phyloP scores from a whole-genome alignment of 2,113 vertebrate genomes.

The Dolichallabes microphthalmus region DNA sequence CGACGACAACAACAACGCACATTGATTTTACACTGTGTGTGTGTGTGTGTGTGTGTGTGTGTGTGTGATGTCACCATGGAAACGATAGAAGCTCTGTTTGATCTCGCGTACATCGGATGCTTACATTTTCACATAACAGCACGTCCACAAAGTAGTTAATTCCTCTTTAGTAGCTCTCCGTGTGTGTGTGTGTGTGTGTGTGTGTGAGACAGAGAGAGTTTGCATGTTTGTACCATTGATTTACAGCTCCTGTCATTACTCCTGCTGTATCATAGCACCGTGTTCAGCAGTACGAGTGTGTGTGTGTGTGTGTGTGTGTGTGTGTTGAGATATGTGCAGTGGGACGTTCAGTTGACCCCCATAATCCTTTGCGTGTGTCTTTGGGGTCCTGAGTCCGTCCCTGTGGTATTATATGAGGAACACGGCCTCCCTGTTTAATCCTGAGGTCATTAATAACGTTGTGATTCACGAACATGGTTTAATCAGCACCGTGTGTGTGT shows the following conservation, averaged over 20 bases:
- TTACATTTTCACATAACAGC: too few relatives aligned
- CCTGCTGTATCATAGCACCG: conserved; percentile 68
- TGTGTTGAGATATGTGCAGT: not conserved
- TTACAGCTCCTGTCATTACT: conserved; percentile 62
- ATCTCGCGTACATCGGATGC: too few relatives aligned
- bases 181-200: conserved; percentile 23
- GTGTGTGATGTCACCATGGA: not conserved
- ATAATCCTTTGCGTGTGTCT: conserved; percentile 51
- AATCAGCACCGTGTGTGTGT: not conserved
- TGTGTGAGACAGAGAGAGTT: not conserved
- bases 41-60: conserved; percentile 24
- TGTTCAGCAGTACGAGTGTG: not conserved
- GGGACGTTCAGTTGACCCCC: conserved; percentile 59
- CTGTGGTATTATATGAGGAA: conserved; percentile 11
- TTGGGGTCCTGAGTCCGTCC: conserved; percentile 39
- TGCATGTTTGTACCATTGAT: conserved; percentile 60
- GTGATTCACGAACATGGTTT: conserved; percentile 54
- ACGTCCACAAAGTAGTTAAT: too few relatives aligned
- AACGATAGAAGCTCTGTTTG: too few relatives aligned
- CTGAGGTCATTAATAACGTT: conserved; percentile 62
- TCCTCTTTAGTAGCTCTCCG: not conserved
- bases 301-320: conserved; percentile 1
- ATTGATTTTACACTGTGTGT: not conserved
- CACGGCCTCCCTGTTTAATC: conserved; percentile 47
- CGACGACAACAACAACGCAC: not conserved